Evolutionary conservation across 2,113 vertebrate species (phyloP).

Genomic region (Grantiella picta): DNA sequence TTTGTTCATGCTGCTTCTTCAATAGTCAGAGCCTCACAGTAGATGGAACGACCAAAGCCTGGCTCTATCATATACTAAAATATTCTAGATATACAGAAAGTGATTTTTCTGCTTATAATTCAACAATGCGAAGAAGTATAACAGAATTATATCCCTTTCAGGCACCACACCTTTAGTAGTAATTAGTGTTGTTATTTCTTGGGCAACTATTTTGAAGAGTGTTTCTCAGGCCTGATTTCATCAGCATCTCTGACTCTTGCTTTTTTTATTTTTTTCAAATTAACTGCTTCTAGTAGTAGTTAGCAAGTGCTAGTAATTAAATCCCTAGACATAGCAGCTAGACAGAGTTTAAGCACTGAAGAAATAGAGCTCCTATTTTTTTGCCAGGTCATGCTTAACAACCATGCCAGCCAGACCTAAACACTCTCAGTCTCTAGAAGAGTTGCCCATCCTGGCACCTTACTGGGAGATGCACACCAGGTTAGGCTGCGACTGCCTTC

Average conservation of each 20-base stretch:
- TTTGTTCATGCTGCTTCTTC: neutral
- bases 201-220: neutral
- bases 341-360: neutral
- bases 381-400: neutral
- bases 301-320: neutral
- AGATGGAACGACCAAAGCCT: neutral
- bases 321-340: neutral
- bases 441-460: neutral
- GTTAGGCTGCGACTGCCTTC: neutral
- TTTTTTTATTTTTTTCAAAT: neutral
- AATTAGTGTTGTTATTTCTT: neutral
- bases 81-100: neutral
- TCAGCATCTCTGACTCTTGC: neutral
- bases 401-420: neutral
- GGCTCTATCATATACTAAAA: neutral
- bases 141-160: neutral
- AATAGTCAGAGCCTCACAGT: neutral
- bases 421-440: neutral
- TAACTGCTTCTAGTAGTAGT: neutral
- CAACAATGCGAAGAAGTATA: neutral
- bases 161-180: neutral
- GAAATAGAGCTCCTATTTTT: neutral
- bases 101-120: neutral
- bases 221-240: neutral
- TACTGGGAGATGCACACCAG: neutral